phyloP scores from a whole-genome alignment of 1,140 invertebrate species.

The Eriocheir sinensis region DNA sequence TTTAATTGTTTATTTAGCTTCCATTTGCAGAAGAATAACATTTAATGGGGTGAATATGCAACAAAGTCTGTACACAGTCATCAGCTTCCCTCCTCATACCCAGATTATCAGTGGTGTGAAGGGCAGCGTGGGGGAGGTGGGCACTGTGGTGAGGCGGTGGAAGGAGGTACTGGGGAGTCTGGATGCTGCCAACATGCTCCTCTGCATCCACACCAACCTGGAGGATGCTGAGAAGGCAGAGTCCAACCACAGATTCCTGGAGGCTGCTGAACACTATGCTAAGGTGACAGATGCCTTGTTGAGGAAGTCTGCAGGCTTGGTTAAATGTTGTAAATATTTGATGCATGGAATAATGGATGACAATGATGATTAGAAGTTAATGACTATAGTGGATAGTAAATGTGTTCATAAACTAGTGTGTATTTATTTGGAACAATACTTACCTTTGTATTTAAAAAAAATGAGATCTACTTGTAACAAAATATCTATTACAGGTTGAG shows the following conservation, averaged over 20 bases:
- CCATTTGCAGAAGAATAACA: no score
- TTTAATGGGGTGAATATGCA: no score
- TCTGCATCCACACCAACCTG: conserved; percentile 47
- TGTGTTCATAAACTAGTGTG: background rate
- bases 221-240: conserved; percentile 66
- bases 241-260: conserved; percentile 45
- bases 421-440: background rate
- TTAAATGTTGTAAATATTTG: no score
- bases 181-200: conserved; percentile 52
- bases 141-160: conserved; percentile 64
- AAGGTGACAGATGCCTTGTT: conserved; percentile 42
- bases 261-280: conserved; percentile 57
- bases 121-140: conserved; percentile 70
- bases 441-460: background rate
- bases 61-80: background rate
- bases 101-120: conserved; percentile 59
- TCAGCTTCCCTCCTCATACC: background rate
- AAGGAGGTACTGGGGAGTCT: conserved; percentile 66
- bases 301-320: no score
- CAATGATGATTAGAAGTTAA: no score
- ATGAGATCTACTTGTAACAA: background rate
- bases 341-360: no score
- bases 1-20: no score
- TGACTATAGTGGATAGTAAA: no score
- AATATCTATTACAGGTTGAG: conserved; percentile 62